A percentile compares a stretch with the other conserved stretches of the same genome.
These are phyloP conservation scores for Melanostoma mellinum DNA, from an alignment of 2,888 invertebrate genomes.

Conservation along the genomic window DNA sequence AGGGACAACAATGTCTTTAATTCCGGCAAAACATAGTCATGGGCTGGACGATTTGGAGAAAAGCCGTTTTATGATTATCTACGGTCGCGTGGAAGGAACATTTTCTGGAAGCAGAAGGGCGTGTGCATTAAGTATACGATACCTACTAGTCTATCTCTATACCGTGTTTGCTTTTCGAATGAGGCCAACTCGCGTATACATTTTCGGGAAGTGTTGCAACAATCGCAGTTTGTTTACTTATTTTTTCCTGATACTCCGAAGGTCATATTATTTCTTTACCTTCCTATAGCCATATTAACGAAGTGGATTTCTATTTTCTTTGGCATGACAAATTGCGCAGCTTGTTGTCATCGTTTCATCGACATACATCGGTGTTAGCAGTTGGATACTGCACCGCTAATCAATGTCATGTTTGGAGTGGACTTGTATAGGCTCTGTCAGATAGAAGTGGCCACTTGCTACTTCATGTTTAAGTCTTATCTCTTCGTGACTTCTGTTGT, in stretches of 20 bases:
- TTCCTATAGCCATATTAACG: not conserved
- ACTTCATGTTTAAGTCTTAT: conserved; percentile 63
- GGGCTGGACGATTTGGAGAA: conserved; percentile 3
- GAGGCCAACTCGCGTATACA: conserved; percentile 43
- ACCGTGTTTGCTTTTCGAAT: conserved; percentile 62
- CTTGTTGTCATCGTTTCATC: conserved; percentile 25
- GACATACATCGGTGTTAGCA: conserved; percentile 21
- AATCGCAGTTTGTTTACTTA: conserved; percentile 60
- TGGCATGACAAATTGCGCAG: conserved; percentile 48
- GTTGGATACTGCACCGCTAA: conserved; percentile 54
- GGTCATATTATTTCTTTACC: conserved; percentile 35
- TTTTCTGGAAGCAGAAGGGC: conserved; percentile 53
- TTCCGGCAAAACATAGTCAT: conserved; percentile 7
- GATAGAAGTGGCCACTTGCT: conserved; percentile 68
- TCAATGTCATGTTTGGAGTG: conserved; percentile 55
- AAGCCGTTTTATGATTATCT: conserved; percentile 67
- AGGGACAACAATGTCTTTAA: conserved; percentile 66
- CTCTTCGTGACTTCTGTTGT: conserved; percentile 65
- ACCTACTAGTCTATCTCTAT: not conserved
- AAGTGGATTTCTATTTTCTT: conserved; percentile 14
- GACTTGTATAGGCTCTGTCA: conserved; percentile 42
- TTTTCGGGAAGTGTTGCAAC: conserved; percentile 59
- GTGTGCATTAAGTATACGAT: conserved; percentile 48
- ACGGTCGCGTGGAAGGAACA: conserved; percentile 66
- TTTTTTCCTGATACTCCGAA: conserved; percentile 40